phyloP scores from a whole-genome alignment of 2,888 invertebrate genomes.

The Drosophila tanythrix region DNA sequence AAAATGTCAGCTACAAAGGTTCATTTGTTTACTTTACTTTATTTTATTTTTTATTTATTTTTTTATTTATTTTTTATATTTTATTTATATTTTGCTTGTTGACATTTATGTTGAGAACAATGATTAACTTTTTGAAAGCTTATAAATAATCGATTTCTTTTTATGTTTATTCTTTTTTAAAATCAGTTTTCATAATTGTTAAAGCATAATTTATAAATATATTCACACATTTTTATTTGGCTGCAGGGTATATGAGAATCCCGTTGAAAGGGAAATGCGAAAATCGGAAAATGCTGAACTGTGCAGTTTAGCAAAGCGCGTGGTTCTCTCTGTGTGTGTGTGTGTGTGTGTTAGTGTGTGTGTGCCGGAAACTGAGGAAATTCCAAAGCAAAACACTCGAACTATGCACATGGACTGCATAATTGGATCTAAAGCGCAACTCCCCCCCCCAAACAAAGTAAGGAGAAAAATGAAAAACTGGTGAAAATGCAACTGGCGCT shows the following conservation, averaged over 20 bases:
- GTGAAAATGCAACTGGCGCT: conserved; percentile 47
- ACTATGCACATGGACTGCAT: conserved; percentile 64
- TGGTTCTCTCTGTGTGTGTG: background rate
- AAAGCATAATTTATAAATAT: background rate
- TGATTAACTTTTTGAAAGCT: background rate
- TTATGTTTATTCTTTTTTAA: background rate
- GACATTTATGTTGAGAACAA: background rate
- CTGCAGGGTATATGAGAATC: background rate
- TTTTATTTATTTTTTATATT: too few relatives aligned
- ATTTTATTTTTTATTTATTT: background rate
- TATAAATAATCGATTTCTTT: background rate
- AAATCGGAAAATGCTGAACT: conserved; percentile 54
- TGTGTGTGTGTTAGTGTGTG: conserved; percentile 1
- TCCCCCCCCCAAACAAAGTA: background rate
- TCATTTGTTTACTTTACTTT: background rate
- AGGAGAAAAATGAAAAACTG: background rate
- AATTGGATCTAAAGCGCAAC: conserved; percentile 53
- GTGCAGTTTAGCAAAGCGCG: conserved; percentile 8
- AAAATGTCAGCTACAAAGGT: background rate
- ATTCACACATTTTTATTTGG: background rate
- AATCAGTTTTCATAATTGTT: background rate
- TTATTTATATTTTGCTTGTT: background rate
- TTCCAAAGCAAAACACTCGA: conserved; percentile 35
- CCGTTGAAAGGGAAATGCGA: conserved; percentile 63
- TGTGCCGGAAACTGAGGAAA: conserved; percentile 54